Base-by-base conservation (phyloP, 1,140 invertebrate genomes). In the Bombus consobrinus region DNA sequence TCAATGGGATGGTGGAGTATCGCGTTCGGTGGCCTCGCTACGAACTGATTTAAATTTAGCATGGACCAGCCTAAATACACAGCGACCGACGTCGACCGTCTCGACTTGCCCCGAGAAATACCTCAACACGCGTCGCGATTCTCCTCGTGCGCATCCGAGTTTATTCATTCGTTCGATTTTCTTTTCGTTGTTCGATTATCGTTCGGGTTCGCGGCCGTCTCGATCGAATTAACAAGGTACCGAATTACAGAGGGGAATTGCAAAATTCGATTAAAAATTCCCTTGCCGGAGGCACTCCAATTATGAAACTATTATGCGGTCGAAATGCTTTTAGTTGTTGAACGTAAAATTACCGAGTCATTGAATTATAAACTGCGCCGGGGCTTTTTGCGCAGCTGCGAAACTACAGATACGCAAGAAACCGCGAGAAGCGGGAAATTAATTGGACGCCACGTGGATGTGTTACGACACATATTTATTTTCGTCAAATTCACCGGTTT, bases 21-120 rank as follows among this genome's bases (percentile, higher is more conserved):
- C 80, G 53, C 81, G 72, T 83, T 77, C 82, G 83, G 66, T 78
- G 53, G 76, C 86, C 34, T n/a, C 37, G 80, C 53, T 47, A 87
- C 81, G 64, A 34, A 90, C 87, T 88, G 87, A 90, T 87, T 89
- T 87, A 88, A 90, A 91, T 91, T 88, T 90, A 85, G 78, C 79
- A 18, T 34, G 69, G 74, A 77, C 68, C 77, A 83, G 75, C 78
- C 87, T 90, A 88, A 87, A 90, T 90, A 88, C 73, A 32, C 76
- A 53, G 64, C 32, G 12, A 62, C 59, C 47, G 66, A 85, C 62
- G 81, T 72, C 69, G 68, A 59, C 72, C 18, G 47, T 22, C 5
- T 53, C 47, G 47, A 53, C 18, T 22, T 64, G 47, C 66, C 39
- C 43, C 59, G 79, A 88, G 62, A 68, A 89, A 62, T 47, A 22